Conservation (phyloP, 2,797 vertebrate species). For the Rhinichthys osculus region DNA sequence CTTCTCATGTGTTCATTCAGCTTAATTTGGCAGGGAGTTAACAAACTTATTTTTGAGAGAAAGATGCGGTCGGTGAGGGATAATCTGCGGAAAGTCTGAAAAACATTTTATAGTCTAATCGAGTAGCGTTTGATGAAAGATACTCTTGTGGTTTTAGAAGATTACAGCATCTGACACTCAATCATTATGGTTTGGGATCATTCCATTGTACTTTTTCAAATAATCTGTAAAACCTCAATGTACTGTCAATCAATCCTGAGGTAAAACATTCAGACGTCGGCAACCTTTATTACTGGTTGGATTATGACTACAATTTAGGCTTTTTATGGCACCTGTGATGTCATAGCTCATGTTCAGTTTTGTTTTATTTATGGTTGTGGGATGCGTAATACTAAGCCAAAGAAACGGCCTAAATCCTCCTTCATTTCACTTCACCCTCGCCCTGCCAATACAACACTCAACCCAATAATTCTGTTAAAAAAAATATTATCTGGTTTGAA, state of each 20-base stretch:
- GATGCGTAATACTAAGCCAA: conserved; percentile 68
- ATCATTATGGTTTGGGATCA: conserved; percentile 36
- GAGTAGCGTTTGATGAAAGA: conserved; percentile 33
- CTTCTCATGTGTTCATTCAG: conserved; percentile 51
- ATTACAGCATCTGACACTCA: conserved; percentile 10
- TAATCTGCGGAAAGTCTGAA: conserved; percentile 23
- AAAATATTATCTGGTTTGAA: conserved; percentile 75
- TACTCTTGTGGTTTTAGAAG: conserved; percentile 41
- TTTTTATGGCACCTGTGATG: conserved; percentile 42
- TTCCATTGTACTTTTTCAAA: conserved; percentile 34
- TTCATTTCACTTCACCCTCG: conserved; percentile 54
- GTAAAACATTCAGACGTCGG: conserved; percentile 28
- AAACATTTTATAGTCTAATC: conserved; percentile 32
- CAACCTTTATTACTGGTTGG: conserved; percentile 5
- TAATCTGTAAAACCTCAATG: conserved; percentile 37
- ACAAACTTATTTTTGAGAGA: conserved; percentile 29
- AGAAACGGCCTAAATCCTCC: conserved; percentile 70
- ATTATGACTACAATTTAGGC: conserved; percentile 13
- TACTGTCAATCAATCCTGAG: conserved; percentile 26
- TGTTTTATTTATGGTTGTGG: conserved; percentile 60
- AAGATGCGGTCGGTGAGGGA: conserved; percentile 29
- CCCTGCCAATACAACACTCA: conserved; percentile 71
- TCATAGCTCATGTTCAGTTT: conserved; percentile 44
- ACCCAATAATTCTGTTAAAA: conserved; percentile 66
- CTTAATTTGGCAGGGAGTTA: conserved; percentile 39